phyloP scores from a whole-genome alignment of 2,797 vertebrate genomes.

The Cetoscarus ocellatus region DNA sequence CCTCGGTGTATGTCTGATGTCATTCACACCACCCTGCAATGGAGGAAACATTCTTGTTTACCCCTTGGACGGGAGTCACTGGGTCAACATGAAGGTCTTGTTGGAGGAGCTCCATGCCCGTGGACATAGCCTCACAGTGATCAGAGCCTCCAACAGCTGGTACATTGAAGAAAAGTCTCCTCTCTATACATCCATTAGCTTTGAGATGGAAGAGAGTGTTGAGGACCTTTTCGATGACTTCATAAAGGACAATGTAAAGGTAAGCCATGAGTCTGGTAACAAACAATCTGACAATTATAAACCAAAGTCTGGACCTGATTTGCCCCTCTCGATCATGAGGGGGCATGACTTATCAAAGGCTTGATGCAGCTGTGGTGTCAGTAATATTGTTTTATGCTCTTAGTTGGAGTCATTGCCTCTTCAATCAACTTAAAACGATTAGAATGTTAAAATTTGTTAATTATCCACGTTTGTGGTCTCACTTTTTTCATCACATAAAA shows the following conservation, averaged over 20 bases:
- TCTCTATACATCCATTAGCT: constrained; percentile 70
- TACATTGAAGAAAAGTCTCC: constrained; percentile 76
- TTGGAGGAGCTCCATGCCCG: constrained; percentile 75
- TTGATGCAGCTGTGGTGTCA: too few relatives aligned
- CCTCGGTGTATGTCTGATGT: constrained; percentile 33
- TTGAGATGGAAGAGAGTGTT: background rate
- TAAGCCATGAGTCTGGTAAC: background rate
- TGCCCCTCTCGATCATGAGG: too few relatives aligned
- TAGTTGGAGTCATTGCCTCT: too few relatives aligned
- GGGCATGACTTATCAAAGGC: too few relatives aligned
- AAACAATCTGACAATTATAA: too few relatives aligned
- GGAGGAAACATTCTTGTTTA: constrained; percentile 79
- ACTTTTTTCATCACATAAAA: too few relatives aligned
- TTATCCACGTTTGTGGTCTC: too few relatives aligned
- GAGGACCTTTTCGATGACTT: constrained; percentile 55
- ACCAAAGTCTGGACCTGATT: too few relatives aligned
- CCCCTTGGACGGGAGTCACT: constrained; percentile 81
- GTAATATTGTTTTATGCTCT: too few relatives aligned
- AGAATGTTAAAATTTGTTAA: too few relatives aligned
- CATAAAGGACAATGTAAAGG: constrained; percentile 50
- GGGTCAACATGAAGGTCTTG: constrained; percentile 82
- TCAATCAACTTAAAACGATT: too few relatives aligned
- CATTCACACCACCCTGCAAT: constrained; percentile 46
- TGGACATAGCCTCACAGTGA: constrained; percentile 77
- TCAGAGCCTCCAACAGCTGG: constrained; percentile 67